These are phyloP conservation scores for Theocolax elegans DNA, from an alignment of 1,140 invertebrate species.

Conservation along the genomic window DNA sequence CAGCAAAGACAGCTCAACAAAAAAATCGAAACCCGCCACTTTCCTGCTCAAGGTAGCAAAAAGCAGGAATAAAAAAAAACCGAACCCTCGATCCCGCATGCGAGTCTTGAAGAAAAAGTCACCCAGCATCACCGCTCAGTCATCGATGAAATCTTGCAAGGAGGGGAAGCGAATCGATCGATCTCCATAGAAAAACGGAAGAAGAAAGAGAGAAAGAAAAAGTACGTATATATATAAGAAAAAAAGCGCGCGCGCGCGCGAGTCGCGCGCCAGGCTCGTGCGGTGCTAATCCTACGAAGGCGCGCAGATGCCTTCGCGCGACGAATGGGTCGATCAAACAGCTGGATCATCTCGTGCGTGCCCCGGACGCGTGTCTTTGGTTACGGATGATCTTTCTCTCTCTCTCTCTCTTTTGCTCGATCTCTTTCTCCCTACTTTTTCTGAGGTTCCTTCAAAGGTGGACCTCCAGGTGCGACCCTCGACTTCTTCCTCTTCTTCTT, in stretches of 20 bases:
- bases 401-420: neutral
- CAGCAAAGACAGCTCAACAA: no score
- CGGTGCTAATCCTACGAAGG: constrained; percentile 49
- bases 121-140: no score
- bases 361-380: constrained; percentile 29
- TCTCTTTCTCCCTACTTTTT: neutral
- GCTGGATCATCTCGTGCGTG: constrained; percentile 66
- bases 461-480: constrained; percentile 11
- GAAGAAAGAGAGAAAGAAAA: constrained; percentile 4
- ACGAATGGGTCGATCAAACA: constrained; percentile 65
- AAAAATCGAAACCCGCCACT: no score
- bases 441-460: neutral
- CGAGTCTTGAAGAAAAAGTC: no score
- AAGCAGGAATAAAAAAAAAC: no score
- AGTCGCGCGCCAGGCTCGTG: constrained; percentile 44
- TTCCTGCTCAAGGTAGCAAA: no score
- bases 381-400: neutral
- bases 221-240: neutral
- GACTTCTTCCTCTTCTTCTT: neutral
- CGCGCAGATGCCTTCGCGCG: constrained; percentile 54
- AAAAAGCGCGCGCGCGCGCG: neutral
- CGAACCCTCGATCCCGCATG: no score
- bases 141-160: constrained; percentile 19
- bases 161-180: neutral
- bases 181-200: constrained; percentile 8